A percentile compares a stretch with the other conserved stretches of the same genome.
phyloP scores from a whole-genome alignment of 1,140 invertebrate species.

The Polypedilum pembai region DNA sequence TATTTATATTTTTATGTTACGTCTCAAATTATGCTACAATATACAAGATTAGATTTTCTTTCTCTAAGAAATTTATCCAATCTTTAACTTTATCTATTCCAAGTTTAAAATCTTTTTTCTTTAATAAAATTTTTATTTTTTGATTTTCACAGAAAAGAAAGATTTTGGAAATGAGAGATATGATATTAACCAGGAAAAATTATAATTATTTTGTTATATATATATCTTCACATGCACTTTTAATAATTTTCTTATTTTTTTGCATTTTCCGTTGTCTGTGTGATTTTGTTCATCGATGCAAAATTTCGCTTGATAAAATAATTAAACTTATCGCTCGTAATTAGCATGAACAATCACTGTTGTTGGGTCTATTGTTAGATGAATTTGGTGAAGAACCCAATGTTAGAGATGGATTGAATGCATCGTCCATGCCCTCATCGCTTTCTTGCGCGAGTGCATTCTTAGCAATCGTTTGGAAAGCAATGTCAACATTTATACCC shows the following conservation, averaged over 20 bases:
- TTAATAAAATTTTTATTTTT: no score
- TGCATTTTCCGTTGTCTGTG: no score
- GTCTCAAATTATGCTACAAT: background rate
- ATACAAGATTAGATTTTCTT: background rate
- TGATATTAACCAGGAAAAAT: background rate
- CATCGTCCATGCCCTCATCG: conserved; percentile 44
- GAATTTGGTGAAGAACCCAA: background rate
- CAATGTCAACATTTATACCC: conserved; percentile 95
- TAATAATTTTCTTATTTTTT: no score
- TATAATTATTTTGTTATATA: conserved; percentile 29
- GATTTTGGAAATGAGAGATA: background rate
- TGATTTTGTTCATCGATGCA: no score
- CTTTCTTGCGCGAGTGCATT: conserved; percentile 91
- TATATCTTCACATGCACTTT: no score
- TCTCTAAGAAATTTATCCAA: no score
- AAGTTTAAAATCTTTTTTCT: no score
- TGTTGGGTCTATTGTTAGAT: conserved; percentile 21
- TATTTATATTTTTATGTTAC: background rate
- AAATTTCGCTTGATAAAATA: no score
- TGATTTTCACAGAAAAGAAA: no score
- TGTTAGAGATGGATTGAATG: conserved; percentile 5
- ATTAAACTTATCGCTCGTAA: background rate
- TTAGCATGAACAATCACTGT: background rate
- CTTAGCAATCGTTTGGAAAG: conserved; percentile 95
- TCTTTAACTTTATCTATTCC: no score